Percentiles rank a stretch among this genome's conserved stretches.
phyloP scores from a whole-genome alignment of 1,140 invertebrate species.

The Tachypleus tridentatus region DNA sequence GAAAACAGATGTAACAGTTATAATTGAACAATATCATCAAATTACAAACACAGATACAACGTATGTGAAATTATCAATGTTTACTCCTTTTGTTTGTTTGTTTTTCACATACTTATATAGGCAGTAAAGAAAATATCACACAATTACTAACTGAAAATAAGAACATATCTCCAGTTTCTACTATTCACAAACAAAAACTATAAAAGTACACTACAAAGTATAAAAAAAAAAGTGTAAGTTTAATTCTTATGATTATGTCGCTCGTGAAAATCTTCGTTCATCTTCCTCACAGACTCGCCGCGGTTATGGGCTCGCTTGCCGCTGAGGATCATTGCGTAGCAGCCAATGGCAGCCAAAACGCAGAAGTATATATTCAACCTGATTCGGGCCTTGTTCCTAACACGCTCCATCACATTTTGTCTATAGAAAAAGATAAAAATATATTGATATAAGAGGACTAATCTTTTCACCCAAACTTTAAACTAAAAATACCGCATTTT shows the following conservation, averaged over 20 bases:
- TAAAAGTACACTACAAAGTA: too few relatives aligned
- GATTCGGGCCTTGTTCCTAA: conserved; percentile 16
- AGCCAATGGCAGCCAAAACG: conserved; percentile 8
- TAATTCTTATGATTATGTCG: conserved; percentile 17
- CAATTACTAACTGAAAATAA: too few relatives aligned
- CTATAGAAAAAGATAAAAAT: conserved; percentile 7
- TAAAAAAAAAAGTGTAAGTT: background rate
- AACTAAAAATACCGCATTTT: conserved; percentile 5
- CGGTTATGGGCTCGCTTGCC: conserved; percentile 13
- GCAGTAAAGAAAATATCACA: too few relatives aligned
- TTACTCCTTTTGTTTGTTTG: too few relatives aligned
- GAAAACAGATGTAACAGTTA: too few relatives aligned
- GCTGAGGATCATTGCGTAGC: conserved; percentile 8
- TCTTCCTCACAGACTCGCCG: conserved; percentile 17
- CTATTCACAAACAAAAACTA: too few relatives aligned
- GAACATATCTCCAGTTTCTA: too few relatives aligned
- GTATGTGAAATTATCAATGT: too few relatives aligned
- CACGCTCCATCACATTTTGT: conserved; percentile 15
- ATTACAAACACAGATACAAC: too few relatives aligned
- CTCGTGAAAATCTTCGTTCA: conserved; percentile 12
- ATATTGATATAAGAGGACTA: too few relatives aligned
- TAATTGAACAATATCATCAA: too few relatives aligned
- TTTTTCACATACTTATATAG: too few relatives aligned
- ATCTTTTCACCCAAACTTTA: background rate
- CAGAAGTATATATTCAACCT: conserved; percentile 11